A percentile compares a stretch with the other conserved stretches of the same genome.
Evolutionary conservation across 1,140 invertebrate species (phyloP).

Genomic region (Stegodyphus mimosarum): DNA sequence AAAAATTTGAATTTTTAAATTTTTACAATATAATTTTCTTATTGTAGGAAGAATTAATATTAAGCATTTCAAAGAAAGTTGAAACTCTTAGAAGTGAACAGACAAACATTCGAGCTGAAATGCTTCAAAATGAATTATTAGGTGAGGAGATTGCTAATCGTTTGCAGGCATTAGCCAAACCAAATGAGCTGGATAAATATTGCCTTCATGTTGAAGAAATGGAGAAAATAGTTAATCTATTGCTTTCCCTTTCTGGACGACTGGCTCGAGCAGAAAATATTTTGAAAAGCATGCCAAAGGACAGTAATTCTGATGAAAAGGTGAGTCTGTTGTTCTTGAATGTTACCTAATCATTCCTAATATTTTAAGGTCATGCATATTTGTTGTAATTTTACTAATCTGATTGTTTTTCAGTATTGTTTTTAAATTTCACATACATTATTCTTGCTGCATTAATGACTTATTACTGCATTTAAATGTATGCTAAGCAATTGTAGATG

Average conservation of each 20-base stretch:
- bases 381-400: no score
- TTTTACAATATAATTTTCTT: slow-evolving; percentile 9
- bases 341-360: not conserved
- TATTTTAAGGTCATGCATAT: no score
- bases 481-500: no score
- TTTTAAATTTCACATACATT: no score
- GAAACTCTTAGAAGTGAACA: slow-evolving; percentile 82
- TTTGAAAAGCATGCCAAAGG: slow-evolving; percentile 74
- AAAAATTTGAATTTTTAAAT: no score
- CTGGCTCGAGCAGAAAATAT: slow-evolving; percentile 85
- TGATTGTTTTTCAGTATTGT: no score
- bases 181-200: slow-evolving; percentile 84
- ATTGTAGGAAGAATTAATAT: slow-evolving; percentile 82
- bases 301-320: slow-evolving; percentile 75
- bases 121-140: slow-evolving; percentile 79
- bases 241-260: slow-evolving; percentile 83
- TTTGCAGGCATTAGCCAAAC: slow-evolving; percentile 75
- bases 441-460: no score
- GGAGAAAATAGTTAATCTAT: slow-evolving; percentile 86
- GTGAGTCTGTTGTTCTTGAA: slow-evolving; percentile 73
- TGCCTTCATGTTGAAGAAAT: slow-evolving; percentile 87
- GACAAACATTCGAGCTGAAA: slow-evolving; percentile 79
- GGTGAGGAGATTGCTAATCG: slow-evolving; percentile 77
- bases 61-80: slow-evolving; percentile 81
- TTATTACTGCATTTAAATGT: no score